Base-by-base conservation (phyloP, 2,888 invertebrate genomes). In the Pseudoips prasinana region DNA sequence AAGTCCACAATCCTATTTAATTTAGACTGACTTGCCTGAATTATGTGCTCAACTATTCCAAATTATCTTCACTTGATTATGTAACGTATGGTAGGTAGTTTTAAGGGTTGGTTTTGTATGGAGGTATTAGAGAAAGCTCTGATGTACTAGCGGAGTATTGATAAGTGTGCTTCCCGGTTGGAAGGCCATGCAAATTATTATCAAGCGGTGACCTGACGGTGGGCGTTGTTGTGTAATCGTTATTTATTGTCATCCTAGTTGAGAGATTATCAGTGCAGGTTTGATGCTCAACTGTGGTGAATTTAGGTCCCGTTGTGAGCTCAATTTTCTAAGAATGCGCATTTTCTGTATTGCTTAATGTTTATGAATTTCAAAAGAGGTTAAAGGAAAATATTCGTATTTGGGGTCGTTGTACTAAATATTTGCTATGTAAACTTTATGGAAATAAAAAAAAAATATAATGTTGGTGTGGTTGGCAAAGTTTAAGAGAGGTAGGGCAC, bases 111-210 rank as follows among this genome's bases (percentile, higher is more conserved):
- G 0, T 14, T 19, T 34, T 0, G n/a, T 0, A 6, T 26, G 33
- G 3, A 11, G 22, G 7, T 8, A 30, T 32, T 53, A 54, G 79
- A 75, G 81, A 83, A 82, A 82, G 82, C 75, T 53, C 63, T 72
- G 81, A 82, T 80, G 80, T 75, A 76, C 70, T 59, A 58, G 47
- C 45, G 40, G 51, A 39, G 52, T 58, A 65, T 70, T 83, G 82
- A 82, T 81, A 81, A 79, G 73, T 70, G 60, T 53, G 73, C 81
- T 84, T 82, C 80, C 79, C 76, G 74, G 76, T 78, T 58, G 62
- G 55, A 20, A 20, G 20, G 20, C 29, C 20, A 23, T 31, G 81
- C 82, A 79, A 79, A 81, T 81, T 78, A 78, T 80, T 80, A 79
- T 80, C 80, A 73, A 73, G 62, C 54, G 50, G 51, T 79, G 81